Evolutionary conservation across 2,888 invertebrate genomes (phyloP).

Genomic region (Drosophila conformis): DNA sequence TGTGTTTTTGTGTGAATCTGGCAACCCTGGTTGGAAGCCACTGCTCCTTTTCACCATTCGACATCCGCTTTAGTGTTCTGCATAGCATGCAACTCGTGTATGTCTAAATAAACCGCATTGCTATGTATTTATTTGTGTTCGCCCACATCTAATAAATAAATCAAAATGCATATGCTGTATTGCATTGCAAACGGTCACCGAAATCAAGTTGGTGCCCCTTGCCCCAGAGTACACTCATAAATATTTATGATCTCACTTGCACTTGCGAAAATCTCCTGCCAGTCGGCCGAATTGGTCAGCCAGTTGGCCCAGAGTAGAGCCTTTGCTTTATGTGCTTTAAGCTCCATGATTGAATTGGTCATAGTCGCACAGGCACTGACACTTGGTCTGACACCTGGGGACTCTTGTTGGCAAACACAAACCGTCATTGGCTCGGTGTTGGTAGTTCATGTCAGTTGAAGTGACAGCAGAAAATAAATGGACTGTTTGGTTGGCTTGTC

Average conservation of each 20-base stretch:
- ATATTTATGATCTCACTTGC: conserved; percentile 48
- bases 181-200: conserved; percentile 6
- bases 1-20: conserved; percentile 15
- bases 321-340: conserved; percentile 28
- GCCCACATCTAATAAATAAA: conserved; percentile 62
- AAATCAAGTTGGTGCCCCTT: conserved; percentile 2
- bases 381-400: conserved; percentile 9
- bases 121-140: conserved; percentile 40
- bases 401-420: conserved; percentile 8
- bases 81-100: conserved; percentile 7
- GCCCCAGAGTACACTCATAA: conserved; percentile 37
- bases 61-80: neutral
- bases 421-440: conserved; percentile 7
- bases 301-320: conserved; percentile 7
- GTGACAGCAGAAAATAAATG: conserved; percentile 34
- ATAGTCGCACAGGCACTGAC: conserved; percentile 18
- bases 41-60: conserved; percentile 1
- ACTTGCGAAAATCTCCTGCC: conserved; percentile 21
- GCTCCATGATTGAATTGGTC: conserved; percentile 54
- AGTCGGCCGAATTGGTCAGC: conserved; percentile 12
- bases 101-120: conserved; percentile 56
- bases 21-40: conserved; percentile 1
- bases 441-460: conserved; percentile 17
- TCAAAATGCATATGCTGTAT: conserved; percentile 48
- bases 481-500: conserved; percentile 19